These are phyloP conservation scores for Cancer borealis DNA, from an alignment of 2,888 invertebrate genomes.

Conservation along the genomic window DNA sequence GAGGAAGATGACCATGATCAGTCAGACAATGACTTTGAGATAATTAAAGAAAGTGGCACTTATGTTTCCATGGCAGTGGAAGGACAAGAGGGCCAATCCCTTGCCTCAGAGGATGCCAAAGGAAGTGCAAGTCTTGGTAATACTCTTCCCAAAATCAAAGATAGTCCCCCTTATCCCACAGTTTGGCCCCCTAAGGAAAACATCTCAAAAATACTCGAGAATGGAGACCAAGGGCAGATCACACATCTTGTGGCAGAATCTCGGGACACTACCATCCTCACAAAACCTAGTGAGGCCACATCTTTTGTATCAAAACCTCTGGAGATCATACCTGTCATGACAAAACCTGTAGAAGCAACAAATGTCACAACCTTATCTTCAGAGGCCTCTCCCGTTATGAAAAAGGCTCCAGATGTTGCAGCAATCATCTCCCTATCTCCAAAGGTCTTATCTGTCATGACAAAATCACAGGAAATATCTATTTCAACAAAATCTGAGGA, in stretches of 20 bases:
- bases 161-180: neutral
- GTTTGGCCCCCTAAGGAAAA: neutral
- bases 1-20: neutral
- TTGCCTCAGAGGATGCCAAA: neutral
- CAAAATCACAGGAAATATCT: neutral
- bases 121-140: neutral
- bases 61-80: neutral
- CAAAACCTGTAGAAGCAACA: neutral
- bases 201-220: neutral
- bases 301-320: neutral
- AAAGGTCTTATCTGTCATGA: neutral
- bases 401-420: neutral
- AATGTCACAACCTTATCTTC: neutral
- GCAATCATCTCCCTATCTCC: neutral
- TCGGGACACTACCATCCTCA: neutral
- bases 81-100: neutral
- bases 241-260: neutral
- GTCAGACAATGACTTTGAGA: neutral
- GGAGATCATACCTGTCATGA: neutral
- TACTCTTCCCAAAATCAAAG: neutral
- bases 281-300: conserved; percentile 27
- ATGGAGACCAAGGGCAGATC: neutral
- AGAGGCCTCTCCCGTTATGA: neutral
- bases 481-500: neutral
- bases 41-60: neutral